Base-by-base conservation (phyloP, 2,113 vertebrate species). In the Lichenostomus cassidix region DNA sequence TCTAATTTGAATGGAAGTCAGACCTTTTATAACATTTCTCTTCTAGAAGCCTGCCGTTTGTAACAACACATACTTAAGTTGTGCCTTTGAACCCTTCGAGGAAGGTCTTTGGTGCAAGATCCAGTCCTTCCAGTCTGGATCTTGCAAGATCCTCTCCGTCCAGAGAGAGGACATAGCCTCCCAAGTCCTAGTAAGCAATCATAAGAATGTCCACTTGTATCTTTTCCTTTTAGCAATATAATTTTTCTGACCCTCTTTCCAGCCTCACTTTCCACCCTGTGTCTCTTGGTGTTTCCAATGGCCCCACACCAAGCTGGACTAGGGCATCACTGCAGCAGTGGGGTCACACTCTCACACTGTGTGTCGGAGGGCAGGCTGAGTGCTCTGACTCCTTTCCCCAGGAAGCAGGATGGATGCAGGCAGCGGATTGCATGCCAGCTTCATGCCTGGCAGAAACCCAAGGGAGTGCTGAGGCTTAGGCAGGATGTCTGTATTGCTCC, bases 251-350 rank as follows among this genome's bases (percentile, higher is more conserved):
- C 10, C n/a, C 31, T 71, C 17, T 68, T 91, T 63, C 68, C 13
- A 4, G 46, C 17, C 76, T 68, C 29, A 35, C 58, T 63, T 75
- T 41, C 44, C 6, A 7, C 19, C 23, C n/a, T 41, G 15, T 46
- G 35, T 37, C 4, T 64, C 44, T 55, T 46, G 29, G 15, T 50
- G 49, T 77, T 75, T 71, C 27, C 39, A 15, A 52, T 24, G 42
- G 12, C 19, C 19, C 24, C 28, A 42, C 44, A 37, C 11, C 20
- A 41, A 3, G 10, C 0, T 5, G 11, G 46, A 5, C 13, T 29
- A 44, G 42, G n/a, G 15, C 42, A 31, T 86, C 23, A 15, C 56
- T 41, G 53, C n/a, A 74, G 58, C 37, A 64, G 9, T 49, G 37
- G 41, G 27, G 22, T 56, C 37, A 39, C 35, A 13, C 33, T 60